Base-by-base conservation (phyloP, 2,113 vertebrate species). In the Paradoxurus hermaphroditus region DNA sequence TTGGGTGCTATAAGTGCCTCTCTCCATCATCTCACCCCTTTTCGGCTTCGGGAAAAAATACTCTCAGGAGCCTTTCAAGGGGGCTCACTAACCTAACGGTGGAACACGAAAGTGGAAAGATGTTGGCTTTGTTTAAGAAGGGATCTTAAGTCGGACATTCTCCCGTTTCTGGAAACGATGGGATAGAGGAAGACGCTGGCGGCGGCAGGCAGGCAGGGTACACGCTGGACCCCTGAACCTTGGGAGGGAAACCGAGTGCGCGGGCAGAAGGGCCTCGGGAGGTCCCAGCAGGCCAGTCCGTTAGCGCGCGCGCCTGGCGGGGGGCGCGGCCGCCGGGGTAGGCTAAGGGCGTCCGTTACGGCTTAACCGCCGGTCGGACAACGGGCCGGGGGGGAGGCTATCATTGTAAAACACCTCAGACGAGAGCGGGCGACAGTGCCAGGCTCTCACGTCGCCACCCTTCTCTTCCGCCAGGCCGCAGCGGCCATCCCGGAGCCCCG, bases 261-360 rank as follows among this genome's bases (percentile, higher is more conserved):
- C 23, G 0, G 56, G 3, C 1, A 0, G 49, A 2, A 1, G 0
- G 19, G 3, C 23, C 7, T 31, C 2, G 0, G 73, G 65, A 5
- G 16, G 3, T 59, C 1, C 27, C 36, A 9, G 19, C 36, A 0
- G 39, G 27, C 46, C 6, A 1, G 7, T 39, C n/a, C 1, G 29
- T 4, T 9, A 31, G 46, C 11, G 27, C 70, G 53, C 21, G 67
- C 25, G 46, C 53, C 21, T 0, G 4, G 13, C 16, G 2, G 2
- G 15, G 41, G 39, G 7, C 88, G 7, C 1, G 7, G 39, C 13
- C 31, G 0, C 23, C 9, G 7, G 67, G 4, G 21, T 0, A 0
- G 36, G 2, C 31, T 21, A 0, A 2, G 19, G 19, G n/a, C n/a
- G 19, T 18, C 23, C 16, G 88, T 70, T n/a, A 82, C 63, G 0